Evolutionary conservation across 1,140 invertebrate species (phyloP), one percentile per base, ranked within the genome.

Genomic region (Tetramorium alpestre): DNA sequence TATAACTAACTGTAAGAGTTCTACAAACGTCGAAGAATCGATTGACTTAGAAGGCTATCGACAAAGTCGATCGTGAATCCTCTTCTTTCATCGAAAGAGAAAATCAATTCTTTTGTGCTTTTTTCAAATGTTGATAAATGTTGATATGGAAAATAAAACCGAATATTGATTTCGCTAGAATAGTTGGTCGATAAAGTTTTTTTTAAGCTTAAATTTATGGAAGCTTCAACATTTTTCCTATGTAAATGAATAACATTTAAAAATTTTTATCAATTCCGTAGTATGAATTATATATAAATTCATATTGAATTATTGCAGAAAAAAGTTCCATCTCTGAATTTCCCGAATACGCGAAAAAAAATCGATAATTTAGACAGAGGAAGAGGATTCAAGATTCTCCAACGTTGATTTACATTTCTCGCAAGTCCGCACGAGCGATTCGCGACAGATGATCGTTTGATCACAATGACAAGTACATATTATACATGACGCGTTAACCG

Each of bases 21-120:
- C 51, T 89, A 82, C 44, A n/a, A 75, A 89, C 70, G 70, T 87
- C 88, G 88, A 69, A 89, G 88, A 89, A 89, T 89, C 25, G 38
- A 56, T 56, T 25, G 25, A 69, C 41, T 22, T 22, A 28, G 58
- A 49, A 22, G 22, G 54, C 60, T 62, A 41, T 76, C 56, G 54
- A 11, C 6, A 47, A 28, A 28, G 6, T 64, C 49, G 11, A 44
- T 11, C 54, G n/a, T 60, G 25, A 47, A 28, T 44, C 47, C 28
- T 54, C 49, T 51, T 73, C 25, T 3, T 41, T 75, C 18, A 33
- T 76, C n/a, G 18, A 77, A 44, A 25, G 73, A 3, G 16, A 18
- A 60, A 44, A 18, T 80, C n/a, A 16, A 25, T 67, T 67, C 13
- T 28, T 64, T 78, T 13, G 7, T 64, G 10, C n/a, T 22, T 38